Evolutionary conservation across 2,888 invertebrate species (phyloP).

Genomic region (Penaeus monodon): DNA sequence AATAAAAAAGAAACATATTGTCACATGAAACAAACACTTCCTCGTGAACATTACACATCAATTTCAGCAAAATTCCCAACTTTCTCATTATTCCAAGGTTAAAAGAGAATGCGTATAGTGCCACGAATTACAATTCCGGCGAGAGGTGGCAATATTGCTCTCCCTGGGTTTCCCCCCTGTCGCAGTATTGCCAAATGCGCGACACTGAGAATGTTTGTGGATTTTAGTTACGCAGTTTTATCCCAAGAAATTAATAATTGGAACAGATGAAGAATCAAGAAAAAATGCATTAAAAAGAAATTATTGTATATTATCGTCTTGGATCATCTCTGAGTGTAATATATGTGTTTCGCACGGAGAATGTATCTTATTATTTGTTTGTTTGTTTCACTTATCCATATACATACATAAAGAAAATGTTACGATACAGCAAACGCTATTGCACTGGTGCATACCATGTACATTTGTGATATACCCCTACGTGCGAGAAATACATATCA

Average conservation of each 20-base stretch:
- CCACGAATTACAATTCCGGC: neutral
- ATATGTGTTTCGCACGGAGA: no score
- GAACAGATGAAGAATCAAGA: no score
- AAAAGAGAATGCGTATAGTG: slow-evolving; percentile 20
- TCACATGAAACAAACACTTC: neutral
- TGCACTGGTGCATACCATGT: neutral
- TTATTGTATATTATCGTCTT: no score
- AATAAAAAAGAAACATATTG: neutral
- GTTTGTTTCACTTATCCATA: no score
- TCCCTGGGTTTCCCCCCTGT: slow-evolving; percentile 16
- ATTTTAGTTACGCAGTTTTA: slow-evolving; percentile 9
- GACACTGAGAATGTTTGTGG: slow-evolving; percentile 21
- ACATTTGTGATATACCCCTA: neutral
- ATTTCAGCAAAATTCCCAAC: slow-evolving; percentile 13
- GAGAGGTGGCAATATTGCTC: neutral
- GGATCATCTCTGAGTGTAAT: no score
- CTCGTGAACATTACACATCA: slow-evolving; percentile 3
- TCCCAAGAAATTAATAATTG: no score
- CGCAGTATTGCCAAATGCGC: slow-evolving; percentile 29
- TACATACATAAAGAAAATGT: no score
- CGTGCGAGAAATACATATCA: neutral
- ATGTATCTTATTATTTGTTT: no score
- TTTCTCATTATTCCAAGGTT: slow-evolving; percentile 16
- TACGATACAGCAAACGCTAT: no score
- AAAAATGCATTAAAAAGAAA: no score